Evolutionary conservation across 2,113 vertebrate genomes (phyloP), one percentile per base, ranked within the genome.

Genomic region (Podarcis muralis): DNA sequence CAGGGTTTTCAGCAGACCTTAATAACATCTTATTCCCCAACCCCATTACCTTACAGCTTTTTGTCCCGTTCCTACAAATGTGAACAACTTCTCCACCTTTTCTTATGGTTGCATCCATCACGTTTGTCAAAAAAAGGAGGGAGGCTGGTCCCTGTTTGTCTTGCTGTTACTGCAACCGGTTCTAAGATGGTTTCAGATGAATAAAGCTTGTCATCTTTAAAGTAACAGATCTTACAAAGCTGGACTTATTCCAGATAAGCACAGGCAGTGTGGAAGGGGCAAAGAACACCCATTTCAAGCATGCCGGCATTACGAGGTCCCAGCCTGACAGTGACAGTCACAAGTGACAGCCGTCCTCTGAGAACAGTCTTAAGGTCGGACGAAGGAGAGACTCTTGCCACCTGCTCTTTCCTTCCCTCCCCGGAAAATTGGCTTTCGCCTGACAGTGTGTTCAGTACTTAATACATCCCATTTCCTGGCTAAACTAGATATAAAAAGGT

Each of bases 161-260:
- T 86, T 71, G 76, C 23, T 57, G 57, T 87, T 84, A 59, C 76
- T 11, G 40, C 76, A 76, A 71, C 91, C 84, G 37, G 78, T 69
- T 25, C 6, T 0, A 68, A 77, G 77, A 87, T 82, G 83, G 81
- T 74, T 93, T 88, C 59, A 91, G 87, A 94, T 90, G 81, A 93
- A 93, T 85, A 77, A 91, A 89, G 59, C 35, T 84, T 93, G 93
- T 92, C 93, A 88, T 88, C 93, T 93, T 71, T 89, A 91, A 91
- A 94, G 87, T 68, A 95, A 93, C 94, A 94, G 89, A 91, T 95
- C 92, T 92, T 91, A 71, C 59, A 86, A 80, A 79, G 85, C 4
- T 93, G 95, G 92, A 86, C 59, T 25, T 80, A 91, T 92, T 93
- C 93, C 95, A 94, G 91, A 66, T 85, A 90, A 90, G 68, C 48